These are phyloP conservation scores for Brachionus sp. DNA, from an alignment of 1,140 invertebrate species.

Conservation along the genomic window DNA sequence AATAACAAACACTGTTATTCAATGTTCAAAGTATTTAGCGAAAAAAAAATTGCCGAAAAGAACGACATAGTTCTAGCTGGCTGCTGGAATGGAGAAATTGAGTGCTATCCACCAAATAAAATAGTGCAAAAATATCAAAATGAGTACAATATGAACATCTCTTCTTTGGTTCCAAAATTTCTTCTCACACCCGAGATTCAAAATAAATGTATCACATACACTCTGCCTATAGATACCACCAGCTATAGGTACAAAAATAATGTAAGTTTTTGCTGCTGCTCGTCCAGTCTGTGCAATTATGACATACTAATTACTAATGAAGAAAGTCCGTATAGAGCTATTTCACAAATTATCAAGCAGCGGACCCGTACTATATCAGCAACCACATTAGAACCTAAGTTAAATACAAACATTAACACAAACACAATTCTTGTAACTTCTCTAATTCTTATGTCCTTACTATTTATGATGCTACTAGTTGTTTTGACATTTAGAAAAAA, in stretches of 20 bases:
- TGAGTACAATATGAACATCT: not conserved
- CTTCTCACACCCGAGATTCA: not conserved
- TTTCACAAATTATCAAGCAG: not conserved
- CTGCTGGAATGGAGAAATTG: conserved; percentile 32
- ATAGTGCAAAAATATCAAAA: not conserved
- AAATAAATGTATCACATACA: not conserved
- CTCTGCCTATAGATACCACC: not conserved
- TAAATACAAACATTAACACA: not conserved
- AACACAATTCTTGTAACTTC: not conserved
- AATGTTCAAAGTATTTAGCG: not conserved
- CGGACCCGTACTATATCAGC: not conserved
- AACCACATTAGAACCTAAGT: not conserved
- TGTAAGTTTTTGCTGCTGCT: conserved; percentile 19
- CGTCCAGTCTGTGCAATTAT: not conserved
- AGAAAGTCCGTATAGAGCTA: not conserved
- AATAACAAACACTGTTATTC: conserved; percentile 9
- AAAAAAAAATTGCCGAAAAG: not conserved
- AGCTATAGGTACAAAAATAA: conserved; percentile 7
- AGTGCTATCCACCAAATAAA: conserved; percentile 4
- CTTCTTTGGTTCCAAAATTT: not conserved
- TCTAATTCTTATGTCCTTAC: not conserved
- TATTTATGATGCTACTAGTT: not conserved
- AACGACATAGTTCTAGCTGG: not conserved
- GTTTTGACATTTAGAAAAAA: conserved; percentile 4
- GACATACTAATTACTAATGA: not conserved